Evolutionary conservation across 1,140 invertebrate species (phyloP), one percentile per base, ranked within the genome.

Genomic region (Diabrotica undecimpunctata): DNA sequence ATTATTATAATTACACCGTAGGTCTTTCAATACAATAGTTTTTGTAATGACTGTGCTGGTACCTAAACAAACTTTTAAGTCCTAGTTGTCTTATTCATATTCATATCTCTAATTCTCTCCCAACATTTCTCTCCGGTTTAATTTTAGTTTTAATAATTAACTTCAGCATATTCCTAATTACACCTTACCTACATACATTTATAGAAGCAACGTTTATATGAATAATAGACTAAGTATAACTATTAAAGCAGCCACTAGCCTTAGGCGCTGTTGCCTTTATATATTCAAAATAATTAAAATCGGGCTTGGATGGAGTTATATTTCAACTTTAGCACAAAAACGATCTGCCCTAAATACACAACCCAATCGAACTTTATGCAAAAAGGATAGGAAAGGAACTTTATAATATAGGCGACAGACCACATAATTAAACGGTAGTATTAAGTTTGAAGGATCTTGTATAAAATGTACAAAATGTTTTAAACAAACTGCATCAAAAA

Each of bases 361-460:
- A 25, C 25, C 25, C 25, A 25, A 25, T 25, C 25, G 25, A 25
- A 25, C 25, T 25, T 25, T 25, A 25, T 25, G 25, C 25, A 25
- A 25, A 25, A 25, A 25, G 25, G 25, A 25, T 25, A 25, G 1
- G 25, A 25, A 25, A 25, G 25, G 25, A 2, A 25, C 25, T 25
- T 25, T 25, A 25, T 25, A 25, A 25, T 25, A 4, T 25, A 25
- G 25, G 4, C 25, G 25, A 25, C 25, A 25, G 25, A 25, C 25
- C 25, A 25, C 1, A 25, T 25, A 25, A 25, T 11, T 55, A 35
- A 6, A 14, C 6, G 54, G 7, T 55, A 25, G 13, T 55, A 55
- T 35, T 55, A 55, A 55, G 54, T 13, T 55, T 55, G 36, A 25
- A 35, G 54, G 36, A 55, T 36, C 13, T 55, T 55, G 54, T 55